Percentiles rank a stretch among this genome's conserved stretches.
Conservation (phyloP, 2,888 invertebrate species). For the Drosophila buzzatii region DNA sequence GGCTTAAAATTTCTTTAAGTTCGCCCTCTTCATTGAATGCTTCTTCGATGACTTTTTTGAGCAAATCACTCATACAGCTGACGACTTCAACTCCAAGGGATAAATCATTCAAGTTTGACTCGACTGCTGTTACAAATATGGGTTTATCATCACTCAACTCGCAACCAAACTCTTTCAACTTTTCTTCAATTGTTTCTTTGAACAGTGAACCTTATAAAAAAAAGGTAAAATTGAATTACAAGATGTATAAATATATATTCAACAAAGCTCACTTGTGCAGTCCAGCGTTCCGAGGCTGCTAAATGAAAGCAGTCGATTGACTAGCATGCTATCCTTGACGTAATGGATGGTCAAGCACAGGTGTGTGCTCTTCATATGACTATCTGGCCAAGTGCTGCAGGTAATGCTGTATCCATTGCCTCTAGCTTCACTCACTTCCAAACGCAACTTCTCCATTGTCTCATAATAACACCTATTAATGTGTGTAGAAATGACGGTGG, state of each 20-base stretch:
- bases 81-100: neutral
- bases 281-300: neutral
- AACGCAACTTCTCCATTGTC: neutral
- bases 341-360: conserved; percentile 10
- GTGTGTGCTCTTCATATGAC: neutral
- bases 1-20: conserved; percentile 4
- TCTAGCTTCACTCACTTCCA: neutral
- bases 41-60: neutral
- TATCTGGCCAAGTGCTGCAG: conserved; percentile 2
- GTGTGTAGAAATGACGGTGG: neutral
- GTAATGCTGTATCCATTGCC: conserved; percentile 14
- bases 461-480: neutral
- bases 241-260: neutral
- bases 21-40: conserved; percentile 13
- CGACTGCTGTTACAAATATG: neutral
- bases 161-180: neutral
- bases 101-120: neutral
- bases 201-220: neutral
- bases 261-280: neutral
- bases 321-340: neutral
- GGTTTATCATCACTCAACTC: conserved; percentile 5
- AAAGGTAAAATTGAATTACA: neutral
- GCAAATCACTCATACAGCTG: conserved; percentile 17
- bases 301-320: neutral
- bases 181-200: neutral